Base-by-base conservation (phyloP, 37 sponge, comb jelly and placozoan genomes). In the Hormiphora californensis region DNA sequence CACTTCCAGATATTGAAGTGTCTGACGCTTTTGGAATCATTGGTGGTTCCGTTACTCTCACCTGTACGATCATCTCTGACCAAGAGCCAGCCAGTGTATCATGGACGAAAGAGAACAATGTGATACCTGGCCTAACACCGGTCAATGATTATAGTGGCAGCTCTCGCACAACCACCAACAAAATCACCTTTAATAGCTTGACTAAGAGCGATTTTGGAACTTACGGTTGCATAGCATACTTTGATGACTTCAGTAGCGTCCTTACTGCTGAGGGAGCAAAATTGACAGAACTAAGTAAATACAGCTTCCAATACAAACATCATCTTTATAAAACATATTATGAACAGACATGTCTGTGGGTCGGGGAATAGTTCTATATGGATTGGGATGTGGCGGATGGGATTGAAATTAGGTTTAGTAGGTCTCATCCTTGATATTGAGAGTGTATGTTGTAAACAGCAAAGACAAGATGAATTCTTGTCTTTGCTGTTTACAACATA, bases 51-150 rank as follows among this genome's bases (percentile, higher is more conserved):
- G 81, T 40, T 43, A 40, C 27, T 11, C 41, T 73, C 19, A 73
- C 81, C 46, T 73, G 81, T 41, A 41, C 46, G 2, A 17, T 73
- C 81, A 73, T 43, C 25, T 73, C 81, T 3, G 81, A 73, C 36
- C 41, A 36, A 40, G 59, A 57, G 21, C 81, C 81, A 4, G 36
- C 40, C 27, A 2, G 81, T 22, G 35, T 73, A 1, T 43, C 40
- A 23, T 73, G 81, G 81, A 73, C 43, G 23, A 73, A 73, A 46
- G 81, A 73, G 7, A 33, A 73, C 30, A 73, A 73, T 28, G 81
- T 73, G 4, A 32, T 73, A 7, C 8, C 44, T n/a, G 35, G 38
- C 44, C 28, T 46, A 5, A 33, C 21, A 22, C 11, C 46, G 40
- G 25, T n/a, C 81, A 32, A 36, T 28, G 35, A 73, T 28, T 40